Conservation (phyloP, 1,140 invertebrate species). For the Wasmannia auropunctata region DNA sequence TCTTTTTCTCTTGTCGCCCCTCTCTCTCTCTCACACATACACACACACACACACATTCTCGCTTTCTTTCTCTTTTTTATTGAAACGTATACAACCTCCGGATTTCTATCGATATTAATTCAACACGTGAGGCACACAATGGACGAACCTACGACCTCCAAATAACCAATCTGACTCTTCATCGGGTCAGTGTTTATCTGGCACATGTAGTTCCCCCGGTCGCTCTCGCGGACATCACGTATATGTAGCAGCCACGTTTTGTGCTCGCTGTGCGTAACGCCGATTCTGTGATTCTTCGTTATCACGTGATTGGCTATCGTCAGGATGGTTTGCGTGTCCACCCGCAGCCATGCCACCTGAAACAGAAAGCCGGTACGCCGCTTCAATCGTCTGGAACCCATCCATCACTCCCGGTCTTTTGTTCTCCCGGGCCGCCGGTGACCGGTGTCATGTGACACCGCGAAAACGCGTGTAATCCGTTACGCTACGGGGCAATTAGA, state of each 20-base stretch:
- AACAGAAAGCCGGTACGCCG: constrained; percentile 54
- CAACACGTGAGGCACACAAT: background rate
- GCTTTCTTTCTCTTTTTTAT: background rate
- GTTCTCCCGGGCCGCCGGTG: constrained; percentile 10
- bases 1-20: background rate
- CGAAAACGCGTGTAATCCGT: constrained; percentile 52
- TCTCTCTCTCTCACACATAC: background rate
- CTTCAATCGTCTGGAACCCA: constrained; percentile 50
- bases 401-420: constrained; percentile 51
- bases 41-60: too few species aligned
- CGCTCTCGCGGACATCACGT: constrained; percentile 91
- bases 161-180: constrained; percentile 94
- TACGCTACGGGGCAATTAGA: constrained; percentile 37
- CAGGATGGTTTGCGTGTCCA: constrained; percentile 96
- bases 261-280: constrained; percentile 92
- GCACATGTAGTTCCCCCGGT: constrained; percentile 95
- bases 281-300: constrained; percentile 94
- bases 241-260: constrained; percentile 94
- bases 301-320: constrained; percentile 95
- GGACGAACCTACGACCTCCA: constrained; percentile 94
- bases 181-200: constrained; percentile 97
- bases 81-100: background rate
- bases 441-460: constrained; percentile 47
- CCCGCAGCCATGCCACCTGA: constrained; percentile 95
- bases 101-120: constrained; percentile 17